These are phyloP conservation scores for Zonitis immaculata DNA, from an alignment of 2,888 invertebrate genomes.

Conservation along the genomic window DNA sequence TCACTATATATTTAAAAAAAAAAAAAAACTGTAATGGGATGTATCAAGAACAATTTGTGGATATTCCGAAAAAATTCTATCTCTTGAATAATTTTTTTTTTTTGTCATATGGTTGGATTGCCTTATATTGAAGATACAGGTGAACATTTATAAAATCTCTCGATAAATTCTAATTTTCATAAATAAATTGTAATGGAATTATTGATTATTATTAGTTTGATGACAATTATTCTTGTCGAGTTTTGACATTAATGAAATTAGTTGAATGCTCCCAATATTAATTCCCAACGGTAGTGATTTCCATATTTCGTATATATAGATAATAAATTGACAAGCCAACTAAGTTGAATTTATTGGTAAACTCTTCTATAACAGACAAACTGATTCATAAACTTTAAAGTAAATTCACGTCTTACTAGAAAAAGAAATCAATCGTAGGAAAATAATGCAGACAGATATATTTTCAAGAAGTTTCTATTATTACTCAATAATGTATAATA, in stretches of 20 bases:
- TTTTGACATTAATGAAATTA: not conserved
- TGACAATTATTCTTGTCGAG: not conserved
- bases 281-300: not conserved
- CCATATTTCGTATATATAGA: constrained; percentile 5
- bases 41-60: no score
- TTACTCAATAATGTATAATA: no score
- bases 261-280: not conserved
- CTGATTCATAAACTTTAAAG: not conserved
- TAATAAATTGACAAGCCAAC: constrained; percentile 1
- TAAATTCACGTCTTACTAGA: not conserved
- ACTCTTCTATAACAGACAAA: not conserved
- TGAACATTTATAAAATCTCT: no score
- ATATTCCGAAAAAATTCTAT: no score
- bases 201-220: not conserved
- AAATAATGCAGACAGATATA: not conserved
- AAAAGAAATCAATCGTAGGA: not conserved
- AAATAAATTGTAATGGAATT: no score
- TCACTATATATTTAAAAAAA: no score
- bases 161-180: no score
- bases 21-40: no score
- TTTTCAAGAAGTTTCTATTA: no score
- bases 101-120: no score
- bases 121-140: no score
- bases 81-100: no score
- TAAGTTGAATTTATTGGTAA: not conserved